Evolutionary conservation across 2,888 invertebrate species (phyloP).

Genomic region (Eupithecia pulchellata): DNA sequence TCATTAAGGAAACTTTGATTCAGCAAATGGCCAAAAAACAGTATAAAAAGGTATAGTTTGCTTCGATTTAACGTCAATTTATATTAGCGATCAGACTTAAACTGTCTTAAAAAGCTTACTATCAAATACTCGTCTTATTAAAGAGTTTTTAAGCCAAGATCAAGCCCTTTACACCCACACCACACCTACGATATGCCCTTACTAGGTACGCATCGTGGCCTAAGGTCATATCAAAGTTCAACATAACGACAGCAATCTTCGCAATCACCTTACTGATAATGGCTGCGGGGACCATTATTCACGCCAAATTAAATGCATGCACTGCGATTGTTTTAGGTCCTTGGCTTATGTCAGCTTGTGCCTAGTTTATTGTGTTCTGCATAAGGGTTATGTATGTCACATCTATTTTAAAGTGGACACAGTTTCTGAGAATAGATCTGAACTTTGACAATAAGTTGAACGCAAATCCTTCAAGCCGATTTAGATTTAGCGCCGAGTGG

Average conservation of each 20-base stretch:
- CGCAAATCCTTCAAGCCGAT: neutral
- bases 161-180: conserved; percentile 8
- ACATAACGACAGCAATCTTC: conserved; percentile 8
- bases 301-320: conserved; percentile 50
- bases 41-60: neutral
- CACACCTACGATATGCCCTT: neutral
- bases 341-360: conserved; percentile 19
- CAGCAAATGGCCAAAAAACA: neutral
- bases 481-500: no score
- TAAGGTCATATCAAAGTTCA: conserved; percentile 8
- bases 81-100: no score
- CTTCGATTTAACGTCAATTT: neutral
- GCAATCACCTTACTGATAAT: conserved; percentile 5
- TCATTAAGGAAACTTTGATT: neutral
- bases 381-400: neutral
- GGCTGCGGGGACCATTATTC: conserved; percentile 49
- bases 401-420: neutral
- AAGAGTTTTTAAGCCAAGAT: conserved; percentile 1
- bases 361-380: neutral
- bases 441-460: no score
- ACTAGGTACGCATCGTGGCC: neutral
- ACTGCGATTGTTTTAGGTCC: conserved; percentile 36
- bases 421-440: neutral
- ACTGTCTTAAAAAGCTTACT: neutral
- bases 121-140: neutral